A percentile compares a stretch with the other conserved stretches of the same genome.
Conservation (phyloP, 1,140 invertebrate species). For the Tetramorium alpestre region DNA sequence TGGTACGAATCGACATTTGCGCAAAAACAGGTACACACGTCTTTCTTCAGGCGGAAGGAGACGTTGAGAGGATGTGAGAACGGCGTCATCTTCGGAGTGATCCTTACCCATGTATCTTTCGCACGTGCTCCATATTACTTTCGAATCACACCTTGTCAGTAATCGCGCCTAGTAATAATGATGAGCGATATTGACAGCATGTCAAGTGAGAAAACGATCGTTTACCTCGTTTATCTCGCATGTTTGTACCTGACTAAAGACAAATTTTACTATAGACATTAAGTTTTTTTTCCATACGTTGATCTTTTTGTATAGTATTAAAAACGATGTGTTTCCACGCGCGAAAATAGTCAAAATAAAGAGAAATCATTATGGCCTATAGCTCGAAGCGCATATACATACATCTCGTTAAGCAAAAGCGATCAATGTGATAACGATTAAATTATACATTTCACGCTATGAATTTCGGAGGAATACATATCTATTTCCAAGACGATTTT, state of each 20-base stretch:
- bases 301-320: neutral
- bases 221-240: neutral
- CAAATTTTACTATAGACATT: neutral
- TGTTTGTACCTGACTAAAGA: neutral
- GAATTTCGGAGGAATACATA: neutral
- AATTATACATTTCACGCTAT: neutral
- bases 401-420: neutral
- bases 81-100: neutral
- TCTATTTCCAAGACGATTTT: neutral
- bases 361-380: neutral
- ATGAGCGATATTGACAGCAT: neutral
- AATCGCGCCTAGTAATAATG: neutral
- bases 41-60: slow-evolving; percentile 16
- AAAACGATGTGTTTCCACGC: neutral
- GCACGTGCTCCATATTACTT: neutral
- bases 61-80: neutral
- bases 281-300: neutral
- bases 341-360: neutral
- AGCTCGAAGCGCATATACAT: neutral
- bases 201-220: neutral
- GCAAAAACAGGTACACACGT: neutral
- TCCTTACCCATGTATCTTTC: neutral
- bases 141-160: slow-evolving; percentile 2
- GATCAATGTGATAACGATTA: slow-evolving; percentile 7
- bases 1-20: slow-evolving; percentile 25